A percentile compares a stretch with the other conserved stretches of the same genome.
Evolutionary conservation across 2,797 vertebrate genomes (phyloP).

Genomic region (Argyrosomus regius): DNA sequence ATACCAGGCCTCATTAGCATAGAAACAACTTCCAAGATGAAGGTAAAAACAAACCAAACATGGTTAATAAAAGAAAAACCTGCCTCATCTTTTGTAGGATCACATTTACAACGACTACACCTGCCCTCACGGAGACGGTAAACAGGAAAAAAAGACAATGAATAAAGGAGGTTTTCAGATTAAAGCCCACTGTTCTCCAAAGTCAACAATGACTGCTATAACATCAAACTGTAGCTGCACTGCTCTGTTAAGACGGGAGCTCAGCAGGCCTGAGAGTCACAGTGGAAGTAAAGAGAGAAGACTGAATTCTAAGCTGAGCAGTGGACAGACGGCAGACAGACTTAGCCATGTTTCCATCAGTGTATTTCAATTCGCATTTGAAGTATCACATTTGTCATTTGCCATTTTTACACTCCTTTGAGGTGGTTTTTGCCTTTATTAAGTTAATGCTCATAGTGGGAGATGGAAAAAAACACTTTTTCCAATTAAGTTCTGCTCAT

Average conservation of each 20-base stretch:
- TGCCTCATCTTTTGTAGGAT: not conserved
- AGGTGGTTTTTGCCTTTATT: too few relatives aligned
- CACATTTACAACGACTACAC: conserved; percentile 9
- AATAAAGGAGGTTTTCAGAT: conserved; percentile 27
- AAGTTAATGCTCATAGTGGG: too few relatives aligned
- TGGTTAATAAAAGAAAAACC: conserved; percentile 1
- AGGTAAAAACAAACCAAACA: conserved; percentile 22
- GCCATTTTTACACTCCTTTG: too few relatives aligned
- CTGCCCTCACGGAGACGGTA: not conserved
- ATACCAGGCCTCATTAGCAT: conserved; percentile 20
- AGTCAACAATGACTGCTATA: conserved; percentile 16
- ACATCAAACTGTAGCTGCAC: conserved; percentile 21
- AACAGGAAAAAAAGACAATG: not conserved
- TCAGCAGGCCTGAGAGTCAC: conserved; percentile 3
- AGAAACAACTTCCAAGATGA: conserved; percentile 8
- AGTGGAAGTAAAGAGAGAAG: not conserved
- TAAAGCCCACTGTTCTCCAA: not conserved
- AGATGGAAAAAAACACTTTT: too few relatives aligned
- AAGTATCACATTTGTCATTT: too few relatives aligned
- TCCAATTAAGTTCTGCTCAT: too few relatives aligned
- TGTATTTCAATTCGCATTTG: too few relatives aligned
- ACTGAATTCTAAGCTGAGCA: not conserved
- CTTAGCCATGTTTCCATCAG: too few relatives aligned
- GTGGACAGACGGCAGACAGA: too few relatives aligned
- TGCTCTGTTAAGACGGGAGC: not conserved